Percentiles rank a stretch among this genome's conserved stretches.
Conservation (phyloP, 2,113 vertebrate genomes). For the Rhinoderma darwinii region DNA sequence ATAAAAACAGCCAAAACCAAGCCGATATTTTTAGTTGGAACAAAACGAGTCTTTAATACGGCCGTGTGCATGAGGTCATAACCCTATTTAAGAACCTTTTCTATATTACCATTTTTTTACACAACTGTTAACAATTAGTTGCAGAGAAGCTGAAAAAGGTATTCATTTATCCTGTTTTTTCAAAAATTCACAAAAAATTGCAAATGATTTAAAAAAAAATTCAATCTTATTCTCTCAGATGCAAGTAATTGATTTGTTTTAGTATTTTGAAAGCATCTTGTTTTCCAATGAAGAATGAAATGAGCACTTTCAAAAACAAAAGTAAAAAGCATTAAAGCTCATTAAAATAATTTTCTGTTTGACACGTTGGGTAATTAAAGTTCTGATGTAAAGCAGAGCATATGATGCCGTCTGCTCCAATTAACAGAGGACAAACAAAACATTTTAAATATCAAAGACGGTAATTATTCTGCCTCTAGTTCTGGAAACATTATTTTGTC, state of each 20-base stretch:
- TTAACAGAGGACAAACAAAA: slow-evolving; percentile 58
- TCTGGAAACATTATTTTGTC: slow-evolving; percentile 13
- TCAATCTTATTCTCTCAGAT: neutral
- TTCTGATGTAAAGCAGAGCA: slow-evolving; percentile 39
- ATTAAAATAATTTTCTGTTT: slow-evolving; percentile 49
- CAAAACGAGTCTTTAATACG: no score
- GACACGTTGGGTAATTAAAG: slow-evolving; percentile 50
- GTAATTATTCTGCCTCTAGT: slow-evolving; percentile 58
- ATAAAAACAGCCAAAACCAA: no score
- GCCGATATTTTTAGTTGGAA: no score
- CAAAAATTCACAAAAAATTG: neutral
- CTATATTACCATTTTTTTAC: no score
- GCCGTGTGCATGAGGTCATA: no score
- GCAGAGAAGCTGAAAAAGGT: neutral
- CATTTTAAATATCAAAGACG: slow-evolving; percentile 60
- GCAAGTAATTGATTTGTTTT: slow-evolving; percentile 6
- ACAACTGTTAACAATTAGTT: no score
- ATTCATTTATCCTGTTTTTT: neutral
- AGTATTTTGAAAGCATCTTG: slow-evolving; percentile 18
- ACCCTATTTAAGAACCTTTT: no score
- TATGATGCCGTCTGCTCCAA: slow-evolving; percentile 44
- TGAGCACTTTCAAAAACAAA: slow-evolving; percentile 24
- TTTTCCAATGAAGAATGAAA: slow-evolving; percentile 10
- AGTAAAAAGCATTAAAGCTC: slow-evolving; percentile 40
- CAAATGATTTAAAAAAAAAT: neutral